phyloP scores from a whole-genome alignment of 2,113 vertebrate genomes.

The Acrocephalus kingi region DNA sequence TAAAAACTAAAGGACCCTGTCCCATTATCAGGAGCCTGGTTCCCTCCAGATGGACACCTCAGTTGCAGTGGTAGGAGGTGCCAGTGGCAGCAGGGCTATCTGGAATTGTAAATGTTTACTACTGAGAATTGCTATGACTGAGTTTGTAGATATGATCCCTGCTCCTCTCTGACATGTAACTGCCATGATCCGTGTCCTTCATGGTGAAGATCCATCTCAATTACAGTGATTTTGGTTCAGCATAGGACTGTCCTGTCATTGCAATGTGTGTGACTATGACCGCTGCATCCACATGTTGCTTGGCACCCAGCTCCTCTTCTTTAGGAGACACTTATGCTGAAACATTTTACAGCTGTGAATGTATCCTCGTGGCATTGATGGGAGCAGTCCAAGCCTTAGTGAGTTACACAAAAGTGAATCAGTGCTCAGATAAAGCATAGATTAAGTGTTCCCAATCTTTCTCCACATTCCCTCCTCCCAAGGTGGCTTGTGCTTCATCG shows the following conservation, averaged over 20 bases:
- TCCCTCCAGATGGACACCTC: not conserved
- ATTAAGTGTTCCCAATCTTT: not conserved
- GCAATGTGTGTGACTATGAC: not conserved
- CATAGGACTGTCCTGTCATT: not conserved
- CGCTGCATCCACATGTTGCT: not conserved
- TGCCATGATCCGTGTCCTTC: not conserved
- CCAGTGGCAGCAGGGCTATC: not conserved
- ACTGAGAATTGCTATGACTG: not conserved
- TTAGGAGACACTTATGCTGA: not conserved
- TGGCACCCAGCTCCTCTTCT: not conserved
- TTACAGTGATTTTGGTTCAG: accelerated
- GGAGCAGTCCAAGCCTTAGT: not conserved
- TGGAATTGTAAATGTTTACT: not conserved
- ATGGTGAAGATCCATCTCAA: not conserved
- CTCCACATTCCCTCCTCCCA: not conserved
- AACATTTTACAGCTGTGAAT: not conserved
- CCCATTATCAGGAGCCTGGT: not conserved
- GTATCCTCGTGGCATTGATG: not conserved
- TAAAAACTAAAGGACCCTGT: not conserved
- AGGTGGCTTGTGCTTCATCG: not conserved
- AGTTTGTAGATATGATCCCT: not conserved
- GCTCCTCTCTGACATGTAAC: accelerated
- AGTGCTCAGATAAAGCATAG: not conserved
- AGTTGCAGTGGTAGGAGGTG: not conserved
- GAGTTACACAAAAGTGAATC: not conserved